Evolutionary conservation across 2,888 invertebrate species (phyloP), one percentile per base, ranked within the genome.

Genomic region (Drosophila anomalata): DNA sequence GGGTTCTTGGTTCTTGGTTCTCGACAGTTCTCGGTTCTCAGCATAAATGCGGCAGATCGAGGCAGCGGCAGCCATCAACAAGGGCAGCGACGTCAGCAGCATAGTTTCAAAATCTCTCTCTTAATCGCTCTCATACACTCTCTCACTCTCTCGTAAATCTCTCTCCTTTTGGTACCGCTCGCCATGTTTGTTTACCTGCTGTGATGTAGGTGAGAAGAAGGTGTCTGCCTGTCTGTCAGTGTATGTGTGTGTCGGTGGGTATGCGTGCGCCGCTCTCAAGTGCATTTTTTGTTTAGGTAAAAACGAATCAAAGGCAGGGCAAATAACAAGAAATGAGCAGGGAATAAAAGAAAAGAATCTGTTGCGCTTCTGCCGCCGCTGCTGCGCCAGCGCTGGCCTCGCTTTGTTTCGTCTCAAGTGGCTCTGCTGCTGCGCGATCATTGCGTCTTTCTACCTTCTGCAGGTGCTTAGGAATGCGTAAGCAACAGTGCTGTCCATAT

Each of bases 281-380:
- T 82, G 87, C 87, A 82, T 87, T 82, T 80, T 80, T 73, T 87
- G 76, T 86, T 87, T 87, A 87, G 85, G 86, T 87, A 88, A 76
- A 86, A 86, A 82, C 78, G 88, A 85, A 81, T 81, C 77, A 85
- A 87, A 87, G 79, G 84, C 85, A 87, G 75, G 70, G 81, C 78
- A 80, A 84, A 82, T 71, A 87, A 83, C 75, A 73, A 81, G 80
- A 86, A 83, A 83, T 72, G 75, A 58, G 50, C 68, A 55, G 22
- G 44, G 70, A 53, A 69, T 69, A 69, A 70, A 70, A 63, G 65
- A 72, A 72, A 84, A 78, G 82, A 82, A 85, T 82, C 85, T 87
- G 85, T 84, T 87, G 87, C 81, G 78, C 81, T 73, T 29, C 58
- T 53, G 63, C 42, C 36, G 46, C 51, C 51, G 58, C 31, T 2